Base-by-base conservation (phyloP, 2,113 vertebrate species). In the Oreamnos americanus region DNA sequence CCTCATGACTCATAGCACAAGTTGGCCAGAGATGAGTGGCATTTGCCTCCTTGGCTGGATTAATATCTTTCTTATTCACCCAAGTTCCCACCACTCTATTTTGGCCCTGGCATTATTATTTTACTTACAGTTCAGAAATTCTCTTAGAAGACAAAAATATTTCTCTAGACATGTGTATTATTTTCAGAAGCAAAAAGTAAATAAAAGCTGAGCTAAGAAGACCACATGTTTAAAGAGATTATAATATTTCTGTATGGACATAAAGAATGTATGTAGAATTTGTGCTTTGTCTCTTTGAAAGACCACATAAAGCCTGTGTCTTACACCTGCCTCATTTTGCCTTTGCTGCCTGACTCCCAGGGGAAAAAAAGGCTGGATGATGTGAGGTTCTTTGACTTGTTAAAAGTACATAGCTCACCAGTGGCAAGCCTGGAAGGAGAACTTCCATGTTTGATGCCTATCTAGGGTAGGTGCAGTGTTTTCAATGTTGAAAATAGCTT, bases 281-380 rank as follows among this genome's bases (percentile, higher is more conserved):
- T 88, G 13, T 92, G 62, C 74, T 91, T 96, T 95, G 79, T 81
- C 62, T 76, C 14, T 82, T 95, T 87, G 26, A 89, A 96, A 92
- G 25, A 53, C n/a, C 53, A 21, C 19, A 23, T 67, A 87, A 94
- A 83, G 9, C 28, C 33, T 90, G 2, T 90, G 8, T 83, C n/a
- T 62, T 87, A 85, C 17, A 36, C 43, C 5, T 94, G 11, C 43
- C 23, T 87, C 15, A 86, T 55, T 92, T 84, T 85, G 25, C 26
- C 21, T 76, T 64, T 57, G 26, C 26, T 33, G 2, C 49, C 33
- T 81, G 53, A 57, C 36, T 71, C 43, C 45, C 25, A 3, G 25
- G 62, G 33, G 49, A 2, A 15, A 33, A 64, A 49, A 30, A 82
- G 19, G 12, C 12, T 36, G 16, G 10, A 9, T 33, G 25, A 71